Evolutionary conservation across 2,888 invertebrate species (phyloP).

Genomic region (Parnassius glacialis): DNA sequence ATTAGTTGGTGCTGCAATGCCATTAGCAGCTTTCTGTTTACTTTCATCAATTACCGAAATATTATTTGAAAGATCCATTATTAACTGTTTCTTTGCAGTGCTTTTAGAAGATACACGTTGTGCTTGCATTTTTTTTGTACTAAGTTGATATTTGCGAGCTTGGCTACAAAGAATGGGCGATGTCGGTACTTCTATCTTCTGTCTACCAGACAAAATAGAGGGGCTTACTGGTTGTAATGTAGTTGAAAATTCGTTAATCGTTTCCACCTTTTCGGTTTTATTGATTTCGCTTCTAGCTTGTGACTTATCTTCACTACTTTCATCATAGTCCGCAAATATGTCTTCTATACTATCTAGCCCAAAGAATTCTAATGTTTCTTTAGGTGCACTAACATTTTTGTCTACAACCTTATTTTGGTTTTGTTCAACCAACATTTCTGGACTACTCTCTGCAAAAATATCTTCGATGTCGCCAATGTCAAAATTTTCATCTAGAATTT

Average conservation of each 20-base stretch:
- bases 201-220: constrained; percentile 61
- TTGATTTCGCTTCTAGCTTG: constrained; percentile 16
- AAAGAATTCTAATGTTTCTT: constrained; percentile 58
- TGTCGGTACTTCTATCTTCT: constrained; percentile 36
- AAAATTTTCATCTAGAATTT: constrained; percentile 50
- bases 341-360: constrained; percentile 73
- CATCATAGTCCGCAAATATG: constrained; percentile 65
- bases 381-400: constrained; percentile 37
- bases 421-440: constrained; percentile 41
- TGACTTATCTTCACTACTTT: constrained; percentile 39
- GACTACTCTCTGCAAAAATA: constrained; percentile 60
- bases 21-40: background rate
- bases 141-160: constrained; percentile 48
- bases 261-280: constrained; percentile 13
- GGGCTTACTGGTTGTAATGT: constrained; percentile 49
- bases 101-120: constrained; percentile 44
- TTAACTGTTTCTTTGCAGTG: constrained; percentile 43
- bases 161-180: constrained; percentile 68
- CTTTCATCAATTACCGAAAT: constrained; percentile 20
- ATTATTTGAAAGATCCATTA: constrained; percentile 35
- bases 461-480: constrained; percentile 66
- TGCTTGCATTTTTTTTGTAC: constrained; percentile 42
- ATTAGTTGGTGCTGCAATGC: constrained; percentile 10
- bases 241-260: constrained; percentile 14
- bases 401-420: constrained; percentile 28